Conservation (phyloP, 2,113 vertebrate genomes). For the Lanius collurio region DNA sequence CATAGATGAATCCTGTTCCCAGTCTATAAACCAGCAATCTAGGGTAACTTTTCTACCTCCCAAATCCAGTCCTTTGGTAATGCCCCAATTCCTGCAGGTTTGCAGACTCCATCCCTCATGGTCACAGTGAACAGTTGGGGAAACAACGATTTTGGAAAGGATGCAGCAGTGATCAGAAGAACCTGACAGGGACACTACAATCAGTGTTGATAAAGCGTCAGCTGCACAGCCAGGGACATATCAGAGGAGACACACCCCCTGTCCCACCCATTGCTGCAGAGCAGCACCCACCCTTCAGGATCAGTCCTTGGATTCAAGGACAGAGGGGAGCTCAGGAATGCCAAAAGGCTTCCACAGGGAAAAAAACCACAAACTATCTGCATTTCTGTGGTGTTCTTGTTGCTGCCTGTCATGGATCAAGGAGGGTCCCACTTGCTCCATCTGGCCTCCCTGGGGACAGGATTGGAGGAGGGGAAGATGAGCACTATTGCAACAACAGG, state of each 20-base stretch:
- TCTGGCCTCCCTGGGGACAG: background rate
- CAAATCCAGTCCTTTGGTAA: background rate
- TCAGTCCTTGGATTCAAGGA: background rate
- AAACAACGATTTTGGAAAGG: background rate
- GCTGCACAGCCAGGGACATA: background rate
- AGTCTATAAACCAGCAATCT: background rate
- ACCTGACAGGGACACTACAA: accelerated
- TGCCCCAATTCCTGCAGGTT: background rate
- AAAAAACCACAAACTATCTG: background rate
- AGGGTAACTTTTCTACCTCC: background rate
- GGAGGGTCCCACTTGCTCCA: background rate
- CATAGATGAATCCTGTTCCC: background rate
- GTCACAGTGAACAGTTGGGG: background rate
- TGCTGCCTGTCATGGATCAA: background rate
- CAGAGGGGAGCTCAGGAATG: background rate
- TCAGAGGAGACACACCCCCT: background rate
- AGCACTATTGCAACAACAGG: background rate
- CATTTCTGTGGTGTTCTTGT: background rate
- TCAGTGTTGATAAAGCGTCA: background rate
- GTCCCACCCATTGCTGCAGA: background rate
- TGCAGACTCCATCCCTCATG: background rate
- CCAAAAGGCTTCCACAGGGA: background rate
- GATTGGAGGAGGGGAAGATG: too few relatives aligned
- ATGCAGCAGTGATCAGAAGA: background rate
- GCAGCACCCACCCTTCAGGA: background rate